phyloP scores from a whole-genome alignment of 1,140 invertebrate species.

The Drosophila seguyi region DNA sequence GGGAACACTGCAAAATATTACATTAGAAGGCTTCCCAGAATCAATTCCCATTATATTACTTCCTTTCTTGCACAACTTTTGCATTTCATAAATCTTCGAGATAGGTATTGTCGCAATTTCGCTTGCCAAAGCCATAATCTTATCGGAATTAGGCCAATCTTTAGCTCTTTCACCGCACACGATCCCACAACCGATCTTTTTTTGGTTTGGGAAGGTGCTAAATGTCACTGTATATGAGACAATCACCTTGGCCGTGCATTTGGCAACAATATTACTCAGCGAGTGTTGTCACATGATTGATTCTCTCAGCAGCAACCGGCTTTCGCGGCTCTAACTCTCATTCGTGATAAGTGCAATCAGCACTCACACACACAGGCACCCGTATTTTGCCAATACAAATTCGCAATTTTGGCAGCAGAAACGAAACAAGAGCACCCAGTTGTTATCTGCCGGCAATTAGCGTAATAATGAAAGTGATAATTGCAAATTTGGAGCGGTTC shows the following conservation, averaged over 20 bases:
- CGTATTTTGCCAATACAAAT: constrained; percentile 16
- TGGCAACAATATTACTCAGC: constrained; percentile 31
- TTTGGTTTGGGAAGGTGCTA: constrained; percentile 25
- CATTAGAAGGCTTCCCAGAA: not conserved
- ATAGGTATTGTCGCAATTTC: constrained; percentile 10
- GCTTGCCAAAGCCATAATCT: constrained; percentile 35
- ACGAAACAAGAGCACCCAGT: constrained; percentile 15
- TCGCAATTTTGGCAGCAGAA: constrained; percentile 56
- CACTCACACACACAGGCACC: constrained; percentile 7
- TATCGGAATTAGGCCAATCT: constrained; percentile 39
- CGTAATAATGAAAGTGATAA: constrained; percentile 74
- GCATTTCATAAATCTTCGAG: constrained; percentile 36
- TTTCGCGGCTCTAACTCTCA: constrained; percentile 45
- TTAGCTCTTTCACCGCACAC: constrained; percentile 1
- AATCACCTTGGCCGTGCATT: constrained; percentile 51
- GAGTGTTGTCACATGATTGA: constrained; percentile 64
- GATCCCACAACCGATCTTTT: constrained; percentile 3
- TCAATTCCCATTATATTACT: not conserved
- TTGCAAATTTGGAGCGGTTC: constrained; percentile 60
- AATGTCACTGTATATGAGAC: constrained; percentile 17
- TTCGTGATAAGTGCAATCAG: constrained; percentile 72
- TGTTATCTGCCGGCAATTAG: constrained; percentile 72
- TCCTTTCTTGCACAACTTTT: constrained; percentile 3
- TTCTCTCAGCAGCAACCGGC: constrained; percentile 48
- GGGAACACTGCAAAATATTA: accelerated